Conservation (phyloP, 2,797 vertebrate species). For the Jordanella pulchra region DNA sequence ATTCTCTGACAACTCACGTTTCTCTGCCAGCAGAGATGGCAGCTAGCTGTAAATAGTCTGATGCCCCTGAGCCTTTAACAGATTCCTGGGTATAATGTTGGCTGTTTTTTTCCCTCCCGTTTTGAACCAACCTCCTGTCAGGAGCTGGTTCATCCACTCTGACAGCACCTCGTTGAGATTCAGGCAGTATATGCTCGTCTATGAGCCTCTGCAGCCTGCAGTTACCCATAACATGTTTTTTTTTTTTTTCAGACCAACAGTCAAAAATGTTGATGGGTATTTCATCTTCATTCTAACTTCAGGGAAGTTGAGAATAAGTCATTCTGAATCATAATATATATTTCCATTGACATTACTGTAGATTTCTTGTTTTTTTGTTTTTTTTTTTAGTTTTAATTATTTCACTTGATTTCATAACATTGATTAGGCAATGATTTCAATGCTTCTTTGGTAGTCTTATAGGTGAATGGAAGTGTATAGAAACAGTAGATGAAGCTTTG, state of each 20-base stretch:
- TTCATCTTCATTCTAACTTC: neutral
- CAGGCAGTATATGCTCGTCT: slow-evolving; percentile 6
- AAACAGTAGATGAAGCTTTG: neutral
- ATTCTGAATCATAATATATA: neutral
- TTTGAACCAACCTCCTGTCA: slow-evolving; percentile 16
- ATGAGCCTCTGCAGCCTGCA: slow-evolving; percentile 4
- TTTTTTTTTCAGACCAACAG: neutral
- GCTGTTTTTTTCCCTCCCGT: neutral
- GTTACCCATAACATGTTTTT: slow-evolving; percentile 10
- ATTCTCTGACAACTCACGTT: slow-evolving; percentile 7
- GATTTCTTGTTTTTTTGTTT: neutral
- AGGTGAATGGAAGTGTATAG: neutral
- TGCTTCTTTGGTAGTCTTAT: too few species aligned
- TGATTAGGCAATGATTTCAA: too few species aligned
- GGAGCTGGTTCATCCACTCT: slow-evolving; percentile 13
- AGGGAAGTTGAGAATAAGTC: slow-evolving; percentile 5
- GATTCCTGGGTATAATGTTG: slow-evolving; percentile 23
- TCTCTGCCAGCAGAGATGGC: slow-evolving; percentile 4
- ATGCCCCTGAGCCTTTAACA: slow-evolving; percentile 17
- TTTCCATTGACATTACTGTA: neutral
- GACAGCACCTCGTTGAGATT: slow-evolving; percentile 24
- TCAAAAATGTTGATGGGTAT: neutral
- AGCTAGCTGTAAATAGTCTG: slow-evolving; percentile 11
- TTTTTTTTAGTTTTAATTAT: neutral
- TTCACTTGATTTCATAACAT: neutral